These are phyloP conservation scores for Siphlonurus alternatus DNA, from an alignment of 2,888 invertebrate genomes.

Conservation along the genomic window DNA sequence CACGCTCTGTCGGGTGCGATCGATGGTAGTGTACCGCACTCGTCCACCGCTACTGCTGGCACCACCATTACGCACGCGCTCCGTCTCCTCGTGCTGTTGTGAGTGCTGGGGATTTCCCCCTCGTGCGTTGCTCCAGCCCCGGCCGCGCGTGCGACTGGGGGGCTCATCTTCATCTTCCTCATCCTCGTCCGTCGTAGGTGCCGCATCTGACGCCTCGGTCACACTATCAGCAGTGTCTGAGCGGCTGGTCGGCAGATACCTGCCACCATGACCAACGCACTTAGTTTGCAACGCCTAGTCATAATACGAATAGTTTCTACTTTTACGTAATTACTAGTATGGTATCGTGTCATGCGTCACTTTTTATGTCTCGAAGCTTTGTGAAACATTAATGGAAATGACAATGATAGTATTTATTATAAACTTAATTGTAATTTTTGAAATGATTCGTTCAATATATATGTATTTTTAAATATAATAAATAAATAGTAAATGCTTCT, in stretches of 20 bases:
- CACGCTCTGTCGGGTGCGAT: conserved; percentile 25
- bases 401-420: too few species aligned
- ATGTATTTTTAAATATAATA: too few species aligned
- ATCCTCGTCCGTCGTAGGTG: conserved; percentile 3
- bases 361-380: too few species aligned
- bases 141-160: background rate
- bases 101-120: background rate
- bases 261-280: conserved; percentile 5
- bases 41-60: conserved; percentile 6
- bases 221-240: conserved; percentile 6
- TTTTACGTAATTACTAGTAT: too few species aligned
- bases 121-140: background rate
- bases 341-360: too few species aligned
- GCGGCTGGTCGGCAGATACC: conserved; percentile 7
- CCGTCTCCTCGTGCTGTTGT: background rate
- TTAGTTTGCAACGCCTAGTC: background rate
- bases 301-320: too few species aligned
- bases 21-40: conserved; percentile 37
- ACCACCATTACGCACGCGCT: background rate
- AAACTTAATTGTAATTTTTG: too few species aligned
- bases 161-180: conserved; percentile 4
- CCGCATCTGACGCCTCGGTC: background rate
- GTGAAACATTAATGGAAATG: too few species aligned
- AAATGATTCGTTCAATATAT: too few species aligned
- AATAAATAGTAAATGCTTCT: too few species aligned